Evolutionary conservation across 1,140 invertebrate species (phyloP), one percentile per base, ranked within the genome.

Genomic region (Camponotus pennsylvanicus): DNA sequence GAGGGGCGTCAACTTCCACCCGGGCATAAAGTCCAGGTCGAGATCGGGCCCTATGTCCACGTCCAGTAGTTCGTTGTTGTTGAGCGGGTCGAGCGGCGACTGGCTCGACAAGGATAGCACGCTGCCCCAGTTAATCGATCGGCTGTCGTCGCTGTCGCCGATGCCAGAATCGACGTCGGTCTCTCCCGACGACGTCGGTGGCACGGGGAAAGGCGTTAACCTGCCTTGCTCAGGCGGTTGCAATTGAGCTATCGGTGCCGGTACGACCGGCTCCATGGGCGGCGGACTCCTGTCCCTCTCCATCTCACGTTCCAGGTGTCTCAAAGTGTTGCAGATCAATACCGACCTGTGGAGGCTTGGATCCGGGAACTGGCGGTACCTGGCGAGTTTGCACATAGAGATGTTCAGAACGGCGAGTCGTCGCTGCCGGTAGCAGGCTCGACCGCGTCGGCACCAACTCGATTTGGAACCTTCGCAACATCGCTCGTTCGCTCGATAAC

Each of bases 301-400:
- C 96, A 99, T 98, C 94, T 99, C 98, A 40, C 97, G 96, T 95
- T 99, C 98, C 88, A 99, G 97, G 91, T 97, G 96, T 93, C 98
- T 97, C 70, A 99, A 94, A 9, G 98, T 99, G 94, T 99, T 99
- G 95, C 98, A 98, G 89, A 99, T 98, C 59, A 99, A 97, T 88
- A 99, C 98, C 6, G 98, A 99, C 59, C 98, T 97, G 77, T 98
- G 96, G n/a, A 99, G 95, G 82, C 97, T 98, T 18, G 98, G 98
- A 93, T 99, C 98, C 3, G 97, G 97, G 85, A 97, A 98, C 94
- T 98, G 98, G 32, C 98, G 96, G 91, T 98, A 98, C 91, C 98
- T 96, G 86, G 98, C 98, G 80, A 99, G 95, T 95, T 99, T 99
- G 93, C 97, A 97, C 97, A 99, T 98, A 73, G 98, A 99, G 63